These are phyloP conservation scores for Epizoanthus scotinus DNA, from an alignment of 92 coral and sea anemone species.

Conservation along the genomic window DNA sequence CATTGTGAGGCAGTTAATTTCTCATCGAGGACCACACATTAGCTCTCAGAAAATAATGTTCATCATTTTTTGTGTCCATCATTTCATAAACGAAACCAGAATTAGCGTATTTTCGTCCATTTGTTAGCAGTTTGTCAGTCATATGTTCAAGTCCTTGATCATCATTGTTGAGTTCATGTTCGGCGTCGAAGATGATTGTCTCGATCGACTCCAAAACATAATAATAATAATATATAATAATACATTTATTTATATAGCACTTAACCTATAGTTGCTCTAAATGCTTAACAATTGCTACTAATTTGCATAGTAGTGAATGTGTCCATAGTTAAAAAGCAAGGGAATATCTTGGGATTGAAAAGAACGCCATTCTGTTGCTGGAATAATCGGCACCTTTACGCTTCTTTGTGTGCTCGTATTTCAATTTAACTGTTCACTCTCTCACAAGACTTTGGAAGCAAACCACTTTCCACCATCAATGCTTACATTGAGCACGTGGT, in stretches of 20 bases:
- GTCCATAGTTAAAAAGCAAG: constrained; percentile 58
- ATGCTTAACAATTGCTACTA: no score
- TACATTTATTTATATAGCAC: no score
- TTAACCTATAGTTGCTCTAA: no score
- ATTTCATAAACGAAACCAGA: constrained; percentile 59
- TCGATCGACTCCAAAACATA: constrained; percentile 34
- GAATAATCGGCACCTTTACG: constrained; percentile 20
- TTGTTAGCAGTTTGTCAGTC: constrained; percentile 59
- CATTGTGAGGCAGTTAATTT: constrained; percentile 47
- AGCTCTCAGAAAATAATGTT: constrained; percentile 54
- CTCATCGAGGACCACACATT: constrained; percentile 73
- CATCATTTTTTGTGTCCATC: constrained; percentile 32
- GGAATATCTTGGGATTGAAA: no score
- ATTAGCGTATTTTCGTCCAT: constrained; percentile 58
- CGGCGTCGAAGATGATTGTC: background rate
- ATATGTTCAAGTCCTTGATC: constrained; percentile 55
- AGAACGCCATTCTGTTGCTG: constrained; percentile 46
- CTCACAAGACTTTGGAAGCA: no score
- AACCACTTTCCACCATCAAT: constrained; percentile 50
- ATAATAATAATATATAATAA: no score
- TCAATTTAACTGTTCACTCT: no score
- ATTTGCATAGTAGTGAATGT: constrained; percentile 50
- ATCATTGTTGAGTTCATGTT: constrained; percentile 26
- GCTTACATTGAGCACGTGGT: no score
- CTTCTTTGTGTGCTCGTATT: background rate